A percentile compares a stretch with the other conserved stretches of the same genome.
Evolutionary conservation across 2,888 invertebrate genomes (phyloP).

Genomic region (Agrilus biguttatus): DNA sequence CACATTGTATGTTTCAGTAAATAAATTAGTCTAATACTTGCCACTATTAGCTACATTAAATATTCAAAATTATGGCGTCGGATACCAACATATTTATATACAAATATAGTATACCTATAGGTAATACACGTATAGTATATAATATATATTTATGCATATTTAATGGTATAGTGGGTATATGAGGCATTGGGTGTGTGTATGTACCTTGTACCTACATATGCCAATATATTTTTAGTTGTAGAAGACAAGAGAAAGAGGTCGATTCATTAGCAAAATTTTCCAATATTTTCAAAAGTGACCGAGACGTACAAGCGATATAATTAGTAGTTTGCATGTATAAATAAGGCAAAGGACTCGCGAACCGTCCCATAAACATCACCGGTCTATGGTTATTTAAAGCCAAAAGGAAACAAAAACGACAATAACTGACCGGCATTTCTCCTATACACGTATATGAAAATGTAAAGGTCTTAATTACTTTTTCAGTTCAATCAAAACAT

Average conservation of each 20-base stretch:
- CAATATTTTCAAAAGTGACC: conserved; percentile 8
- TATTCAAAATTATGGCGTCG: no score
- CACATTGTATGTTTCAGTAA: no score
- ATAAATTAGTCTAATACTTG: no score
- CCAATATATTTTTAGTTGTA: no score
- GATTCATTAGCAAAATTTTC: conserved; percentile 10
- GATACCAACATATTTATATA: no score
- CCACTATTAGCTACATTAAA: no score
- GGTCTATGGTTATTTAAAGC: conserved; percentile 10
- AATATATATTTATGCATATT: no score
- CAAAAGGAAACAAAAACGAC: conserved; percentile 6
- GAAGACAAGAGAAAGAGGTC: not conserved
- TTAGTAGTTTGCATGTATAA: conserved; percentile 12
- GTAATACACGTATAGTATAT: no score
- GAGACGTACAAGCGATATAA: conserved; percentile 8
- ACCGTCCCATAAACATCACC: conserved; percentile 9
- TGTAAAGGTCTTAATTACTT: conserved; percentile 13
- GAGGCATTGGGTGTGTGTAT: no score
- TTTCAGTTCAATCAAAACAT: conserved; percentile 14
- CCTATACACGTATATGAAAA: conserved; percentile 8
- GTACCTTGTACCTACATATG: no score
- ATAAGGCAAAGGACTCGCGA: conserved; percentile 6
- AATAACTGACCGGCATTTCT: conserved; percentile 8
- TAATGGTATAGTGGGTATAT: no score
- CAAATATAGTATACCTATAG: no score